Percentiles rank a stretch among this genome's conserved stretches.
Evolutionary conservation across 2,888 invertebrate genomes (phyloP).

Genomic region (Diabrotica balteata): DNA sequence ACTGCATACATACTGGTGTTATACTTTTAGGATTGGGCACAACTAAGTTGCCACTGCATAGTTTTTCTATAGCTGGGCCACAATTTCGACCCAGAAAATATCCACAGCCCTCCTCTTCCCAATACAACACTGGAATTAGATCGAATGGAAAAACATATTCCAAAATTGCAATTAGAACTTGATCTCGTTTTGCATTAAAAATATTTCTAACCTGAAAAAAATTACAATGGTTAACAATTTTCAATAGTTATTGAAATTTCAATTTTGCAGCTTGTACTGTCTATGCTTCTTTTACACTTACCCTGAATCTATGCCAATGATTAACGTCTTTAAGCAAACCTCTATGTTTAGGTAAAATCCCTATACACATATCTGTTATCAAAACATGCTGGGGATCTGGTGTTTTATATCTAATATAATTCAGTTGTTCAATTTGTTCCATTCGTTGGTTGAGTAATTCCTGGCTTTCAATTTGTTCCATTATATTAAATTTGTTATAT

Average conservation of each 20-base stretch:
- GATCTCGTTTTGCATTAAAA: conserved; percentile 47
- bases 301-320: too few relatives aligned
- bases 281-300: too few relatives aligned
- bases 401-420: too few relatives aligned
- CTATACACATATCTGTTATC: too few relatives aligned
- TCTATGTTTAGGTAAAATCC: too few relatives aligned
- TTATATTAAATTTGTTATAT: too few relatives aligned
- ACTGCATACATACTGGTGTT: conserved; percentile 43
- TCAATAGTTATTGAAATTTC: not conserved
- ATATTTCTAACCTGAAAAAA: conserved; percentile 45
- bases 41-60: conserved; percentile 61
- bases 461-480: too few relatives aligned
- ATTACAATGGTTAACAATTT: conserved; percentile 8
- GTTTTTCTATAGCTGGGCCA: conserved; percentile 60
- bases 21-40: conserved; percentile 48
- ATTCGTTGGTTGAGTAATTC: too few relatives aligned
- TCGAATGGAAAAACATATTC: conserved; percentile 61
- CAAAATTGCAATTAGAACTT: conserved; percentile 59
- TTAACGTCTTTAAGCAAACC: too few relatives aligned
- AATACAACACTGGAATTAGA: conserved; percentile 62
- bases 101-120: conserved; percentile 47
- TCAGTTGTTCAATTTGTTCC: too few relatives aligned
- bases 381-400: too few relatives aligned
- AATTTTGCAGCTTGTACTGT: too few relatives aligned
- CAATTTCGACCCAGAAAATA: conserved; percentile 63